phyloP scores from a whole-genome alignment of 2,888 invertebrate genomes.

The Apotomis capreana region DNA sequence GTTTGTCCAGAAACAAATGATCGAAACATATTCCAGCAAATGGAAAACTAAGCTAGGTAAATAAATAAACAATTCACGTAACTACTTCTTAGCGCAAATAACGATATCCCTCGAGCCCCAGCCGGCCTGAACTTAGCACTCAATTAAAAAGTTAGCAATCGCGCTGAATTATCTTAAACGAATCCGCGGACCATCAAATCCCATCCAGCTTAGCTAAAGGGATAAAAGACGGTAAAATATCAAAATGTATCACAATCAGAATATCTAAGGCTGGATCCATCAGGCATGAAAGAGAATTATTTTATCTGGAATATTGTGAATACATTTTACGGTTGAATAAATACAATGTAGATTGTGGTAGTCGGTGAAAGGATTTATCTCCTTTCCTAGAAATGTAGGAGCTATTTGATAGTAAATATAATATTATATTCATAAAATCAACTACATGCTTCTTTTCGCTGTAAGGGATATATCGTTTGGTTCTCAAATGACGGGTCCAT shows the following conservation, averaged over 20 bases:
- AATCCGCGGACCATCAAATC: constrained; percentile 18
- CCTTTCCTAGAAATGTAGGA: not conserved
- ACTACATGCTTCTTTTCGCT: too few species aligned
- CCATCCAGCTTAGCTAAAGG: constrained; percentile 17
- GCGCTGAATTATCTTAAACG: constrained; percentile 24
- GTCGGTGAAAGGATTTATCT: not conserved
- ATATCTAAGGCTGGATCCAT: constrained; percentile 7
- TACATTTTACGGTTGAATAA: not conserved
- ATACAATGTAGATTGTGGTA: not conserved
- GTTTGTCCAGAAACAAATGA: too few species aligned
- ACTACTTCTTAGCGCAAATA: not conserved
- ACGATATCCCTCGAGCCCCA: not conserved
- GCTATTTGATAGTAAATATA: too few species aligned
- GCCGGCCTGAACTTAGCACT: constrained; percentile 43
- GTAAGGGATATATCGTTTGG: too few species aligned
- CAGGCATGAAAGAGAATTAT: not conserved
- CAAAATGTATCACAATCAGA: constrained; percentile 29
- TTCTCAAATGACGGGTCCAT: too few species aligned
- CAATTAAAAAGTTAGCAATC: constrained; percentile 63
- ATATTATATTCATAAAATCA: too few species aligned
- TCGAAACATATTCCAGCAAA: too few species aligned
- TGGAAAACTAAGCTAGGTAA: too few species aligned
- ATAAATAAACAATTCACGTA: not conserved
- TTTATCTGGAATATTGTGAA: not conserved
- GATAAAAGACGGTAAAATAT: constrained; percentile 16